Percentiles rank a stretch among this genome's conserved stretches.
Conservation (phyloP, 2,888 invertebrate species). For the Microctonus brassicae region DNA sequence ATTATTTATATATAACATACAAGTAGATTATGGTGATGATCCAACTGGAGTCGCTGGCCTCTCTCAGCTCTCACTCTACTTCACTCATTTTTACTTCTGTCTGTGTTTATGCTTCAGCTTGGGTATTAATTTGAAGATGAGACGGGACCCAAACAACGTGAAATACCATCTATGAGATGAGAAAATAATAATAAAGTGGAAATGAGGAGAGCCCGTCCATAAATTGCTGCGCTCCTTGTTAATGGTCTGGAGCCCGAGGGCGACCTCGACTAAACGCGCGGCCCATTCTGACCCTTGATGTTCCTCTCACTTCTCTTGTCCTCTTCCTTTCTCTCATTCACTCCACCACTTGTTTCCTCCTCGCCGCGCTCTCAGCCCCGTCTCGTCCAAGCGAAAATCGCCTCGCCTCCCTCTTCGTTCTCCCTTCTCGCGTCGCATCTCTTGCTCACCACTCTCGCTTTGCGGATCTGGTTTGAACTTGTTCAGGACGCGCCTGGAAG, state of each 20-base stretch:
- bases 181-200: slow-evolving; percentile 70
- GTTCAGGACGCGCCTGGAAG: slow-evolving; percentile 61
- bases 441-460: slow-evolving; percentile 23
- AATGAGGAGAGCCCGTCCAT: slow-evolving; percentile 68
- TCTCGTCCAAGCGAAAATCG: slow-evolving; percentile 3
- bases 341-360: slow-evolving; percentile 42
- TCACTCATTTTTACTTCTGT: no score
- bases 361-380: slow-evolving; percentile 36
- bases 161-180: slow-evolving; percentile 67
- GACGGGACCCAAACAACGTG: slow-evolving; percentile 60
- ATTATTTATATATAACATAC: not conserved
- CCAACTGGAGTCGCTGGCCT: slow-evolving; percentile 5
- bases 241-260: slow-evolving; percentile 67
- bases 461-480: slow-evolving; percentile 58
- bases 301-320: slow-evolving; percentile 14
- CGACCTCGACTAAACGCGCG: slow-evolving; percentile 65
- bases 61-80: slow-evolving; percentile 12
- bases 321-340: slow-evolving; percentile 39
- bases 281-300: slow-evolving; percentile 62
- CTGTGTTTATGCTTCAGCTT: slow-evolving; percentile 18
- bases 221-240: slow-evolving; percentile 69
- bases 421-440: slow-evolving; percentile 34
- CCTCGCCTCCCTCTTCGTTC: slow-evolving; percentile 38
- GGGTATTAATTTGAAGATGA: slow-evolving; percentile 45
- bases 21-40: not conserved